Evolutionary conservation across 2,797 vertebrate genomes (phyloP).

Genomic region (Prionace glauca): DNA sequence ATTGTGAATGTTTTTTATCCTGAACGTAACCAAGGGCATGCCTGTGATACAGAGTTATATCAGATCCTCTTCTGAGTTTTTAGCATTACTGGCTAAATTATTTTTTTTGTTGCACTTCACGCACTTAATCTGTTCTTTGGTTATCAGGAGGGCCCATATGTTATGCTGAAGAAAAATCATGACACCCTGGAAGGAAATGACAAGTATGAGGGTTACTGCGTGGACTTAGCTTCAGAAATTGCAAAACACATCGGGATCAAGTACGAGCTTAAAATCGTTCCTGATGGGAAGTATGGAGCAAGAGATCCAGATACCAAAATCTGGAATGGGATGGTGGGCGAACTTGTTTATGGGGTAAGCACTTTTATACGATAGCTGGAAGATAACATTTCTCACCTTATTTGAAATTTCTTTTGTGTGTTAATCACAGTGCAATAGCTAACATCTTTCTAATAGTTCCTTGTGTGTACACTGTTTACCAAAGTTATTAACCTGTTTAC

Average conservation of each 20-base stretch:
- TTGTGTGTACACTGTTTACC: not conserved
- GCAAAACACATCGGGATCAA: conserved; percentile 98
- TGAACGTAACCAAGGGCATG: not conserved
- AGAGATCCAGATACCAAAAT: conserved; percentile 97
- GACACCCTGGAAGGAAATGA: conserved; percentile 96
- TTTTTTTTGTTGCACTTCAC: not conserved
- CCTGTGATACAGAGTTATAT: not conserved
- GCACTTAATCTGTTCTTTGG: conserved; percentile 27
- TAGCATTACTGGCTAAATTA: not conserved
- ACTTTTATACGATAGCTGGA: conserved; percentile 25
- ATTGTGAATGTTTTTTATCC: not conserved
- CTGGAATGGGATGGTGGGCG: conserved; percentile 99
- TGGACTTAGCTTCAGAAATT: conserved; percentile 96
- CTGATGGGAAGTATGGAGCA: conserved; percentile 96
- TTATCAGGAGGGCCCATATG: conserved; percentile 95
- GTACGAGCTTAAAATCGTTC: conserved; percentile 97
- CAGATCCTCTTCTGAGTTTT: not conserved
- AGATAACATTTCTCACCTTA: not conserved
- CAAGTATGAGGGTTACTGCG: conserved; percentile 94
- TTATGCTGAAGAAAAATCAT: conserved; percentile 99
- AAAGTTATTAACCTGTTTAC: not conserved
- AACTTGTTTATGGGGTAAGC: conserved; percentile 98
- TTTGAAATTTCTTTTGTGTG: not conserved
- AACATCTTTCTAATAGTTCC: not conserved
- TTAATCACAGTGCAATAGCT: not conserved